Percentiles rank a stretch among this genome's conserved stretches.
These are phyloP conservation scores for Sipha maydis DNA, from an alignment of 2,888 invertebrate genomes.

Conservation along the genomic window DNA sequence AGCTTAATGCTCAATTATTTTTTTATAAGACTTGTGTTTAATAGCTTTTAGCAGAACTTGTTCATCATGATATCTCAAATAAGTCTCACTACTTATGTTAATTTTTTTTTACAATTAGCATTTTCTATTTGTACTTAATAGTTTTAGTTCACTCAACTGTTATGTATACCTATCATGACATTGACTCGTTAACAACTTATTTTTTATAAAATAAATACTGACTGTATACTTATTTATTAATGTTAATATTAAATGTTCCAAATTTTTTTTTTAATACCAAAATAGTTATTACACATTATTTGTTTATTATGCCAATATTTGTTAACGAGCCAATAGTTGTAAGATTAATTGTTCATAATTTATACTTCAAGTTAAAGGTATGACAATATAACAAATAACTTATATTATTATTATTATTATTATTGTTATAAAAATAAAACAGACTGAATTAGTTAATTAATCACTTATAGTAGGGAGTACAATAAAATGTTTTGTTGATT, in stretches of 20 bases:
- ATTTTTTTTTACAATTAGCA: background rate
- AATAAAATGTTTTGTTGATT: slow-evolving; percentile 38
- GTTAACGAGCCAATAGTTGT: background rate
- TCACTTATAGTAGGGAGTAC: slow-evolving; percentile 42
- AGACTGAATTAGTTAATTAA: slow-evolving; percentile 51
- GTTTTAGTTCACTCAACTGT: background rate
- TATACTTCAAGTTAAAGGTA: background rate
- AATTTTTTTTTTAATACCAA: background rate
- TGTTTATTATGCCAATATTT: background rate
- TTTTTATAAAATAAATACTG: background rate
- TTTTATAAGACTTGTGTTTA: slow-evolving; percentile 2
- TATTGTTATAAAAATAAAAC: slow-evolving; percentile 27
- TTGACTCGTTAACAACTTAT: background rate
- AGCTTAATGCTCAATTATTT: slow-evolving; percentile 51
- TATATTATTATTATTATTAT: background rate
- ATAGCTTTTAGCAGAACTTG: slow-evolving; percentile 14
- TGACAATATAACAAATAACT: background rate
- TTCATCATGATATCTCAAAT: background rate
- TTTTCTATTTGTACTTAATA: slow-evolving; percentile 11
- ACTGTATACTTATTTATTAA: background rate
- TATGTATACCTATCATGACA: background rate
- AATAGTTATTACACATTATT: background rate
- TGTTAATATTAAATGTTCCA: background rate
- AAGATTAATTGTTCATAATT: background rate
- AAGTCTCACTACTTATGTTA: background rate